Base-by-base conservation (phyloP, 2,797 vertebrate genomes). In the Acanthurus leucopareius region DNA sequence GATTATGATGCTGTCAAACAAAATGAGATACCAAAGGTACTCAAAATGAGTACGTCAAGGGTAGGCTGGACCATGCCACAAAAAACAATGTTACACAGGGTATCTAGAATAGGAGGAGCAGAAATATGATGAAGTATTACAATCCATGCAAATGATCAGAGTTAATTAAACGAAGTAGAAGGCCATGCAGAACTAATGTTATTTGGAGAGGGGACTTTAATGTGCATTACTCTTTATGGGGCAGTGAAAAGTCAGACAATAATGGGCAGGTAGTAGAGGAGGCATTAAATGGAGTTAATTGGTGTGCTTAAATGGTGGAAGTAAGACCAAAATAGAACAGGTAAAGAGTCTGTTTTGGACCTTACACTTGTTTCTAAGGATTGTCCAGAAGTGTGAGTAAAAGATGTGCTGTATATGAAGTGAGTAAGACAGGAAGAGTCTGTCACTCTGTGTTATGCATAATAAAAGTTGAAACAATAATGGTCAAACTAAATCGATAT, bases 251-350 rank as follows among this genome's bases (percentile, higher is more conserved):
- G n/a, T 44, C 20, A 44, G 20, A 61, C n/a, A 40, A 9, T 10
- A 47, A 11, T 25, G 42, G 16, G 44, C 22, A 60, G 38, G 58
- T 16, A 47, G 42, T 17, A 28, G 42, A 47, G 20, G 42, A 62
- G 22, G 42, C 38, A 63, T 44, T 61, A 44, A 61, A 48, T 47
- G 62, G 19, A 65, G 28, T 22, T 38, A 49, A 48, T 19, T 47
- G 15, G 22, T 63, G 60, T 45, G 40, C 10, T 58, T 38, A 38
- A 38, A 17, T n/a, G 17, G 8, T 57, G 16, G 3, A 14, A 60
- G 10, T 19, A 60, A 42, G 38, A 42, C n/a, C 35, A 20, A n/a
- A 17, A 19, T 20, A 40, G 6, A 6, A 5, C 17, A 40, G 28
- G 28, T 10, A 57, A 35, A 5, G 22, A 25, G 52, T 32, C 54